Conservation (phyloP, 1,140 invertebrate species). For the Cotesia chilonis region DNA sequence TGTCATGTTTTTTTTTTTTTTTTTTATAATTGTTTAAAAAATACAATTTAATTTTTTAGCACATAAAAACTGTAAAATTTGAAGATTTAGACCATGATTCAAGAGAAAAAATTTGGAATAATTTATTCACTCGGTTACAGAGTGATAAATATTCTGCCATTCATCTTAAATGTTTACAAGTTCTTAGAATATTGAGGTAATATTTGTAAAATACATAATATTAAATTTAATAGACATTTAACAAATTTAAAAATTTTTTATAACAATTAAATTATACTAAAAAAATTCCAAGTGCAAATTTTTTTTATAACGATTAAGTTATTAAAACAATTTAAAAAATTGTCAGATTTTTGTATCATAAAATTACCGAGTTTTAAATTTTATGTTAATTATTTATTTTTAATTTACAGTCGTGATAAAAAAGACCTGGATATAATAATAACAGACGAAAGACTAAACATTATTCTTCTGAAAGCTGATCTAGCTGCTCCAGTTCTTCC, state of each 20-base stretch:
- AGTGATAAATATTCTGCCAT: constrained; percentile 55
- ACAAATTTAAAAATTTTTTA: too few relatives aligned
- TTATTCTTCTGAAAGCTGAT: constrained; percentile 72
- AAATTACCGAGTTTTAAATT: too few relatives aligned
- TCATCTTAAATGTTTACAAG: constrained; percentile 64
- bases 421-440: constrained; percentile 75
- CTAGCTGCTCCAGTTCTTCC: constrained; percentile 59
- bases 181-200: constrained; percentile 70
- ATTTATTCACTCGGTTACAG: constrained; percentile 65
- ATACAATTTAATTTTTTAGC: too few relatives aligned
- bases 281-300: neutral
- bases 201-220: neutral
- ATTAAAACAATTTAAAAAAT: neutral
- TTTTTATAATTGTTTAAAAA: too few relatives aligned
- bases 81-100: constrained; percentile 64
- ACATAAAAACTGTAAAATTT: constrained; percentile 62
- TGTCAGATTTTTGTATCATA: too few relatives aligned
- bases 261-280: too few relatives aligned
- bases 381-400: constrained; percentile 31
- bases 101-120: constrained; percentile 66
- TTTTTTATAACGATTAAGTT: constrained; percentile 24
- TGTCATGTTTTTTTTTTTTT: too few relatives aligned
- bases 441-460: constrained; percentile 72
- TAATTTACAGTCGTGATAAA: constrained; percentile 76
- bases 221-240: too few relatives aligned